phyloP scores from a whole-genome alignment of 1,140 invertebrate genomes.

The Dinoponera quadriceps region DNA sequence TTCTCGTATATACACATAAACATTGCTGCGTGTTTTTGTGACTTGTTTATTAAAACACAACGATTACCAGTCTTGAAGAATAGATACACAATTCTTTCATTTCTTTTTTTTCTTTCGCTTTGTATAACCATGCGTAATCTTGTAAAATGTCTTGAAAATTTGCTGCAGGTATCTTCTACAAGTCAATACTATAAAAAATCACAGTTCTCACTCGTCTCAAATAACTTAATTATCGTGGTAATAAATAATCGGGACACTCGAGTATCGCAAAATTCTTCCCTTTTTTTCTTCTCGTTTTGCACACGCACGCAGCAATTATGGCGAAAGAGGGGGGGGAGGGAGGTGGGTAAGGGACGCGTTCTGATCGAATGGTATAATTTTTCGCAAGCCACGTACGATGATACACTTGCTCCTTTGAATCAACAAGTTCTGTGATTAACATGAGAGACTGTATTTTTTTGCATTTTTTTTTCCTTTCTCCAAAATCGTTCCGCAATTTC shows the following conservation, averaged over 20 bases:
- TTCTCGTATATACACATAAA: conserved; percentile 10
- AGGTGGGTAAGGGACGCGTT: not conserved
- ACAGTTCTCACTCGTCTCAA: conserved; percentile 73
- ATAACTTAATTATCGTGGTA: conserved; percentile 71
- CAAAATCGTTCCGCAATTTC: conserved; percentile 49
- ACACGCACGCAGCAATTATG: conserved; percentile 28
- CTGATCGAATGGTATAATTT: conserved; percentile 36
- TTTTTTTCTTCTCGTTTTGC: conserved; percentile 5
- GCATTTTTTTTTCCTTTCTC: conserved; percentile 25
- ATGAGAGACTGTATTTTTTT: conserved; percentile 40
- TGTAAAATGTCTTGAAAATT: conserved; percentile 75
- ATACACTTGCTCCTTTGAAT: conserved; percentile 41
- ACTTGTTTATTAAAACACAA: conserved; percentile 77
- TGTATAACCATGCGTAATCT: conserved; percentile 72
- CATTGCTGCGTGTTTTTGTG: conserved; percentile 23
- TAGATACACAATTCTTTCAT: conserved; percentile 74
- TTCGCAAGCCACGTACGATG: conserved; percentile 31
- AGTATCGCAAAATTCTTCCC: conserved; percentile 59
- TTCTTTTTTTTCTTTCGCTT: conserved; percentile 63
- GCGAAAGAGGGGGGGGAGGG: conserved; percentile 52
- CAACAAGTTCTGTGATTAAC: conserved; percentile 53
- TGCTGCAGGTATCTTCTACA: conserved; percentile 70
- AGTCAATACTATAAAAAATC: conserved; percentile 76
- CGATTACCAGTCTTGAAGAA: conserved; percentile 79
- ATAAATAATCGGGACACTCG: conserved; percentile 66